phyloP scores from a whole-genome alignment of 2,888 invertebrate genomes.

The Athalia rosae region DNA sequence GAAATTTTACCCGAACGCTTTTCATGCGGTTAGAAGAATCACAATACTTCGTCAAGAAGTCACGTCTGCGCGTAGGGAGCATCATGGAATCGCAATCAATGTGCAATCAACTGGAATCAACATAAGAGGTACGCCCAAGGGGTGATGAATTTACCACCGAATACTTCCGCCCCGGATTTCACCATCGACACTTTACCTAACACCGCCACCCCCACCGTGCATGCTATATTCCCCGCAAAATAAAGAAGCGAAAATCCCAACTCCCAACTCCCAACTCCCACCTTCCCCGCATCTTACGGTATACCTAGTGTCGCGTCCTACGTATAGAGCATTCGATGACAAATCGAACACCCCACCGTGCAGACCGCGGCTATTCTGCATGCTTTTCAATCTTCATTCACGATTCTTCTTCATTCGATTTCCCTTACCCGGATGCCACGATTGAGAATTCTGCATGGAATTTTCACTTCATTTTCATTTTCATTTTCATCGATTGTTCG shows the following conservation, averaged over 20 bases:
- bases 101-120: conserved; percentile 43
- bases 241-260: conserved; percentile 17
- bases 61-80: conserved; percentile 30
- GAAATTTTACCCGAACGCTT: conserved; percentile 56
- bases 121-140: conserved; percentile 36
- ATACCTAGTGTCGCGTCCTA: background rate
- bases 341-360: background rate
- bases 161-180: conserved; percentile 12
- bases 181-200: conserved; percentile 28
- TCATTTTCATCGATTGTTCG: too few species aligned
- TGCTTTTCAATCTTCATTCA: too few species aligned
- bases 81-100: conserved; percentile 43
- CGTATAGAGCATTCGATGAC: background rate
- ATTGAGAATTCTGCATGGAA: too few species aligned
- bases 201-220: background rate
- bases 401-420: too few species aligned
- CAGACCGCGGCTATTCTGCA: too few species aligned
- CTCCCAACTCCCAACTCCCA: too few species aligned
- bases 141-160: conserved; percentile 41
- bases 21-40: conserved; percentile 39
- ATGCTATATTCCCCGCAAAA: conserved; percentile 17
- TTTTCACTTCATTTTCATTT: too few species aligned
- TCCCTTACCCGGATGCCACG: too few species aligned
- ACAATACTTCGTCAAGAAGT: conserved; percentile 43
- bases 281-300: background rate